A percentile compares a stretch with the other conserved stretches of the same genome.
phyloP scores from a whole-genome alignment of 2,113 vertebrate species.

The Engystomops pustulosus region DNA sequence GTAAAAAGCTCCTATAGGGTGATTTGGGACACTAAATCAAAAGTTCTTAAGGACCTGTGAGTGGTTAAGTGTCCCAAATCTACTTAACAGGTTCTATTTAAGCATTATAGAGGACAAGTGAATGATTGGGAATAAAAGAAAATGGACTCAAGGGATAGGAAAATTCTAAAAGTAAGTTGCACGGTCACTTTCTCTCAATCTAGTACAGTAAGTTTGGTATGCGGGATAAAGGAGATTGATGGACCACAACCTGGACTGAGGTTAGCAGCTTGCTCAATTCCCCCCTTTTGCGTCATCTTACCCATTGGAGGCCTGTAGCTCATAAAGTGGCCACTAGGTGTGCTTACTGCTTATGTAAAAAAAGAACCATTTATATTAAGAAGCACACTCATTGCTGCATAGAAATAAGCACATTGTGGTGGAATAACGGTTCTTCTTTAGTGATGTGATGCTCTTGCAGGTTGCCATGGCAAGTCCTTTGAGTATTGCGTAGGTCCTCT shows the following conservation, averaged over 20 bases:
- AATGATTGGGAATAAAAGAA: no score
- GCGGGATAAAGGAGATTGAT: no score
- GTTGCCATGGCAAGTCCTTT: background rate
- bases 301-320: background rate
- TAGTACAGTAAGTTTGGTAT: no score
- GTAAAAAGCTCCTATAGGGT: no score
- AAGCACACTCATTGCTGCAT: background rate
- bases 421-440: background rate
- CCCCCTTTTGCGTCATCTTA: background rate
- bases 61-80: no score
- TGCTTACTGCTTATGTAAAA: background rate
- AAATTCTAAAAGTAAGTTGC: no score
- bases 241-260: background rate
- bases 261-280: background rate
- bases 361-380: background rate
- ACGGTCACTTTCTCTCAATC: no score
- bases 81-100: no score
- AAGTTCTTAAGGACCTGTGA: no score
- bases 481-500: constrained; percentile 6
- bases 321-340: background rate
- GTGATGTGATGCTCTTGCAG: background rate
- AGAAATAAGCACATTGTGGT: background rate
- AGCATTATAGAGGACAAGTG: no score
- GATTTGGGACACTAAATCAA: no score
- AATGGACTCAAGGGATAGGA: no score